phyloP scores from a whole-genome alignment of 1,140 invertebrate genomes.

The Hirudo medicinalis region DNA sequence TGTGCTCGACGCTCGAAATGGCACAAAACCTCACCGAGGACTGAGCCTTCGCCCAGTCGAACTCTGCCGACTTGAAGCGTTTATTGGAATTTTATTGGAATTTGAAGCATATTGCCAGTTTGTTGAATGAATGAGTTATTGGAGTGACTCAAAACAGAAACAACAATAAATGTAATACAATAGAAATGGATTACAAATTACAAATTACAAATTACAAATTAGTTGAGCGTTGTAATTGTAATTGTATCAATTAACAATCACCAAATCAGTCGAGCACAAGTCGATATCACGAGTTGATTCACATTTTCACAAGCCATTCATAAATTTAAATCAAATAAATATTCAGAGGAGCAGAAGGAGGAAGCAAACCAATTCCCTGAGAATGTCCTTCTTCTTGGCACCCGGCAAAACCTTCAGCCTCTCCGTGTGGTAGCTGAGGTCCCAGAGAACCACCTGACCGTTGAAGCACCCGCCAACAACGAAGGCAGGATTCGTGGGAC shows the following conservation, averaged over 20 bases:
- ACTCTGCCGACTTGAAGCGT: background rate
- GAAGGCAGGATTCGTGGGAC: constrained; percentile 40
- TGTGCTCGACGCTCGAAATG: constrained; percentile 39
- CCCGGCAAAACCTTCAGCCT: constrained; percentile 34
- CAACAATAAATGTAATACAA: too few species aligned
- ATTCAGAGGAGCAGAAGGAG: background rate
- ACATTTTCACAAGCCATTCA: too few species aligned
- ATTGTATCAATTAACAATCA: too few species aligned
- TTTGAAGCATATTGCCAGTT: background rate
- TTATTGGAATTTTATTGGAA: background rate
- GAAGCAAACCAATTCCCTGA: constrained; percentile 31
- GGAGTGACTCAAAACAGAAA: too few species aligned
- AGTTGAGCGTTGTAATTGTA: too few species aligned
- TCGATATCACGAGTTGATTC: too few species aligned
- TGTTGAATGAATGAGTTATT: too few species aligned
- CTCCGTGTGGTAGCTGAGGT: constrained; percentile 39
- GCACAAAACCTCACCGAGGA: constrained; percentile 30
- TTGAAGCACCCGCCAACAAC: constrained; percentile 44
- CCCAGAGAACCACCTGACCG: constrained; percentile 46
- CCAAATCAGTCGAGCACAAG: too few species aligned
- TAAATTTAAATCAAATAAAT: too few species aligned
- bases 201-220: too few species aligned
- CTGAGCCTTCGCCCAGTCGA: background rate
- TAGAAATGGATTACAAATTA: too few species aligned
- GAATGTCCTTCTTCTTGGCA: constrained; percentile 31